Evolutionary conservation across 2,113 vertebrate genomes (phyloP).

Genomic region (Zootoca vivipara): DNA sequence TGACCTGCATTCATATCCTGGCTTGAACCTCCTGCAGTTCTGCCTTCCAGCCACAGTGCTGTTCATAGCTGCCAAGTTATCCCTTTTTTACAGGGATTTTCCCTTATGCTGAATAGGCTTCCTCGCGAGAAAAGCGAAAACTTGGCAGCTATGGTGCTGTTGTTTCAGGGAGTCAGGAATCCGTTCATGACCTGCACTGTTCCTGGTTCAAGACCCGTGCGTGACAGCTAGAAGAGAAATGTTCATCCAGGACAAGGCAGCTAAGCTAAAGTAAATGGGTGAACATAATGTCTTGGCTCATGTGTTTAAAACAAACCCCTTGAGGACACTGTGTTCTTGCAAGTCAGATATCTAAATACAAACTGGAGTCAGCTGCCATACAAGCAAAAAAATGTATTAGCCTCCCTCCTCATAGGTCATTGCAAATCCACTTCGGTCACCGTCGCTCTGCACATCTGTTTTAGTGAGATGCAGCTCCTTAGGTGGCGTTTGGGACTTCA

Average conservation of each 20-base stretch:
- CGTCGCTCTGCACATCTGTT: constrained; percentile 82
- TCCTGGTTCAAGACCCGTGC: not conserved
- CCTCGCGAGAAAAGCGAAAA: too few relatives aligned
- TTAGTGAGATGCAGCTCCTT: constrained; percentile 75
- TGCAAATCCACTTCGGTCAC: constrained; percentile 77
- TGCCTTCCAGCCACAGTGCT: not conserved
- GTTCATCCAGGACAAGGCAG: constrained; percentile 19
- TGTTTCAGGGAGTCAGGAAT: not conserved
- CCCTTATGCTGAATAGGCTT: too few relatives aligned
- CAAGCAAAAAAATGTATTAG: constrained; percentile 77
- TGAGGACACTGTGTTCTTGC: constrained; percentile 79
- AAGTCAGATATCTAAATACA: constrained; percentile 79
- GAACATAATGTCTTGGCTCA: constrained; percentile 72
- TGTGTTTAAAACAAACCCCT: constrained; percentile 75
- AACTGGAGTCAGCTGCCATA: constrained; percentile 81
- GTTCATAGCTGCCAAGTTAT: too few relatives aligned
- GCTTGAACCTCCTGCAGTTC: not conserved
- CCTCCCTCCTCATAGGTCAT: constrained; percentile 78
- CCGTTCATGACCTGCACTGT: not conserved
- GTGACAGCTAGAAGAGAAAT: not conserved
- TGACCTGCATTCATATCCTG: not conserved
- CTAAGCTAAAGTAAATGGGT: constrained; percentile 68
- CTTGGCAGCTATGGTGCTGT: too few relatives aligned
- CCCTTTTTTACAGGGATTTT: too few relatives aligned
- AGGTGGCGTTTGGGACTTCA: constrained; percentile 75